Evolutionary conservation across 2,797 vertebrate genomes (phyloP), one percentile per base, ranked within the genome.

Genomic region (Pteronotus mesoamericanus): DNA sequence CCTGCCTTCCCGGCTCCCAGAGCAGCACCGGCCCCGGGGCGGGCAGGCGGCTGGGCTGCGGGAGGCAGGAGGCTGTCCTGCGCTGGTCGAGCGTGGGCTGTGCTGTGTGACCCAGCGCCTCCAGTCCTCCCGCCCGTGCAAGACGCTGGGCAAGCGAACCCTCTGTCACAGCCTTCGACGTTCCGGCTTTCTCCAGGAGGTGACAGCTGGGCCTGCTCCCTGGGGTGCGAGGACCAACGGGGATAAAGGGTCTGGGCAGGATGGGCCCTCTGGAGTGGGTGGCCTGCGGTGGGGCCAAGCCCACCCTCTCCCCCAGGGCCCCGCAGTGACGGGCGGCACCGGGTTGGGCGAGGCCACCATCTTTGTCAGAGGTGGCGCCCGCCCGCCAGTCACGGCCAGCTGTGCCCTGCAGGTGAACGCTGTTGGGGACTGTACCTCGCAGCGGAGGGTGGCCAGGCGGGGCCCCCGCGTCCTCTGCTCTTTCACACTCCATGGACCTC

Each of bases 261-360:
- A 9, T 0, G 0, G 19, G n/a, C 37, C 69, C 4, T 15, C 46
- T 22, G 71, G 48, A 12, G 68, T 0, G 0, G 1, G 53, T 0
- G 1, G 34, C 21, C 46, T 7, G 57, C 68, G 10, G 19, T 4
- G n/a, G 0, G 1, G 26, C 3, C 0, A 77, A 72, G 68, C 34
- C 15, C 16, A 6, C 55, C 44, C 24, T 66, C 19, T 37, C 59
- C 44, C 12, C 44, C 66, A 29, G 32, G 11, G 44, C n/a, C 5
- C 1, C 2, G 7, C 8, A 5, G 79, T 32, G 57, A 24, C n/a
- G 26, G 22, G 37, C 16, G 1, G 55, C 51, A 15, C 51, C 55
- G 61, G 78, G 64, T 68, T 6, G 26, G 32, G 68, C 2, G 15
- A 48, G 48, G 46, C 16, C 51, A 2, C 32, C 0, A 4, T 51